Evolutionary conservation across 2,113 vertebrate species (phyloP).

Genomic region (Mellivora capensis): DNA sequence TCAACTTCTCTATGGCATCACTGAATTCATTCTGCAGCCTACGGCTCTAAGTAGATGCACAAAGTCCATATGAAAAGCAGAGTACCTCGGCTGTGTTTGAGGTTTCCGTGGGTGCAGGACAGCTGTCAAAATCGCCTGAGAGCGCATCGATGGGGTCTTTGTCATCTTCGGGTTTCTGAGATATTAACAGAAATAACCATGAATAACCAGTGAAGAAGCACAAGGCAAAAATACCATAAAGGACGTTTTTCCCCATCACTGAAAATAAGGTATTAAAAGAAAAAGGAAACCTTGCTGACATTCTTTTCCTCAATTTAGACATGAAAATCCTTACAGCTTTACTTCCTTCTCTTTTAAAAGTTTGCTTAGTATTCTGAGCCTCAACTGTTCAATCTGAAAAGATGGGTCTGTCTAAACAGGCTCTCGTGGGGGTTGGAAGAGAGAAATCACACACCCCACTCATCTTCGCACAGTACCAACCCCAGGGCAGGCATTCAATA

Average conservation of each 20-base stretch:
- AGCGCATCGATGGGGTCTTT: constrained; percentile 78
- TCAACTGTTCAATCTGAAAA: not conserved
- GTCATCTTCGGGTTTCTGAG: constrained; percentile 74
- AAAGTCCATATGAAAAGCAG: not conserved
- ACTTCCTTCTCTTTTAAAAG: not conserved
- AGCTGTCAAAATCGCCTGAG: constrained; percentile 77
- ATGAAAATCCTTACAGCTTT: not conserved
- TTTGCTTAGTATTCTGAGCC: not conserved
- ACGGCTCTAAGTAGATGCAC: not conserved
- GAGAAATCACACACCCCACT: not conserved
- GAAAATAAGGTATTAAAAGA: not conserved
- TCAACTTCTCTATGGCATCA: not conserved
- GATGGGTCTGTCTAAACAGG: not conserved
- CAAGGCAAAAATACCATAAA: not conserved
- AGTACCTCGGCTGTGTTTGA: constrained; percentile 76
- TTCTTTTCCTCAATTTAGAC: not conserved
- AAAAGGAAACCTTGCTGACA: not conserved
- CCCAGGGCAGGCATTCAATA: not conserved
- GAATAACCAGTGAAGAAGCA: not conserved
- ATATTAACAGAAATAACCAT: not conserved
- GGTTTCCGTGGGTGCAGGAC: constrained; percentile 61
- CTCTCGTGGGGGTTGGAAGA: not conserved
- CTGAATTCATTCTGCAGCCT: not conserved
- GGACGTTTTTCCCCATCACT: not conserved
- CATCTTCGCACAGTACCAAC: not conserved